Evolutionary conservation across 2,888 invertebrate species (phyloP).

Genomic region (Pharmacophagus antenor): DNA sequence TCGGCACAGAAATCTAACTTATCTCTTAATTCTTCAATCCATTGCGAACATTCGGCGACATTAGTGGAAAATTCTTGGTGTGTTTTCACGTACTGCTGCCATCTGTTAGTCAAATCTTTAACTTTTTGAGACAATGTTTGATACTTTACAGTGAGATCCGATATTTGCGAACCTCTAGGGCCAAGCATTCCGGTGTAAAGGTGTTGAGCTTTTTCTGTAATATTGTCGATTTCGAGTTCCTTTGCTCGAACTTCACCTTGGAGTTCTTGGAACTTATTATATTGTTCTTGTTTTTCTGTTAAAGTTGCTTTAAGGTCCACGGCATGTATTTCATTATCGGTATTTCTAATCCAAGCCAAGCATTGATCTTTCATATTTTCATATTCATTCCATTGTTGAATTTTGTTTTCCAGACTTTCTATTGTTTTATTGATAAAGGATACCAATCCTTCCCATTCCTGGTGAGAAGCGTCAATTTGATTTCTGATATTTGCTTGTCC

Average conservation of each 20-base stretch:
- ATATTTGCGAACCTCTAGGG: conserved; percentile 89
- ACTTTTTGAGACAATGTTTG: conserved; percentile 94
- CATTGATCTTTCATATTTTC: conserved; percentile 93
- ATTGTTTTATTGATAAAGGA: conserved; percentile 89
- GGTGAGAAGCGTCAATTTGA: conserved; percentile 92
- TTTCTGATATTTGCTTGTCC: conserved; percentile 93
- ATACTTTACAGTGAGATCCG: conserved; percentile 95
- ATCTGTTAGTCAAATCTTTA: conserved; percentile 93
- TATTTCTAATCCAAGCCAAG: conserved; percentile 91
- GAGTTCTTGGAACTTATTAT: conserved; percentile 87
- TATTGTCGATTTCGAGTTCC: conserved; percentile 94
- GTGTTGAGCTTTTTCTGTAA: conserved; percentile 94
- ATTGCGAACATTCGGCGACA: conserved; percentile 88
- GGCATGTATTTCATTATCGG: conserved; percentile 92
- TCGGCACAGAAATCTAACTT: conserved; percentile 94
- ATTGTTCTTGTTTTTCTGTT: conserved; percentile 90
- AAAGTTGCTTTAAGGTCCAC: conserved; percentile 92
- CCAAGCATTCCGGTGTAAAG: conserved; percentile 87
- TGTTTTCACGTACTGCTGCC: conserved; percentile 94
- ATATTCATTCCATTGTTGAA: conserved; percentile 95
- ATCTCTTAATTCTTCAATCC: conserved; percentile 90
- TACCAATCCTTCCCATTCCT: conserved; percentile 92
- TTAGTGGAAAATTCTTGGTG: conserved; percentile 94
- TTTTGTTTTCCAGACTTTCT: conserved; percentile 88
- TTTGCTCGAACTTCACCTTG: conserved; percentile 95